These are phyloP conservation scores for Cygnus buccinator DNA, from an alignment of 2,113 vertebrate genomes.

Conservation along the genomic window DNA sequence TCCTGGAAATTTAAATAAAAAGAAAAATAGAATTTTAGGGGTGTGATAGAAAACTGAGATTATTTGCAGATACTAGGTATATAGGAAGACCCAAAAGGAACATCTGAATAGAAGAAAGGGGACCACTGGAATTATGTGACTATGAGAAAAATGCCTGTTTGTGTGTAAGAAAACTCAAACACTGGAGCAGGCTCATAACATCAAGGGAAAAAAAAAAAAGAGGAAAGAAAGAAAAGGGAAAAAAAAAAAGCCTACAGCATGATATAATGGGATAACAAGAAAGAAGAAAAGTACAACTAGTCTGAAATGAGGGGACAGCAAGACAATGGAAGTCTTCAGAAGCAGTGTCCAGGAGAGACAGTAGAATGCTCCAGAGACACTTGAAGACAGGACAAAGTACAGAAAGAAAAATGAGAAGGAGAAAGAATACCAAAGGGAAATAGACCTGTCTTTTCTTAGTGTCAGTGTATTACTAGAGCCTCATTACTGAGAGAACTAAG, in stretches of 20 bases:
- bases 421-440: not conserved
- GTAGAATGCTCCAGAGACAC: not conserved
- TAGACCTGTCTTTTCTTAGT: not conserved
- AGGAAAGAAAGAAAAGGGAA: too few species aligned
- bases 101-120: not conserved
- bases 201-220: not conserved
- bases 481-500: not conserved
- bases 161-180: not conserved
- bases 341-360: not conserved
- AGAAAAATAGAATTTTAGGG: not conserved
- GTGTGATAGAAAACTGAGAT: not conserved
- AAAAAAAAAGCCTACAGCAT: not conserved
- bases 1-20: not conserved
- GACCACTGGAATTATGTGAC: not conserved
- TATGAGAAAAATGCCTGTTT: not conserved
- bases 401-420: not conserved
- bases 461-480: not conserved
- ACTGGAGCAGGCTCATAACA: not conserved
- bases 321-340: not conserved
- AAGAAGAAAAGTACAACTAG: not conserved
- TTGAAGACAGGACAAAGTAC: not conserved
- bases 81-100: not conserved
- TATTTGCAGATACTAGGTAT: not conserved
- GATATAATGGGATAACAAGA: not conserved
- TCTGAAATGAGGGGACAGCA: not conserved